phyloP scores from a whole-genome alignment of 2,888 invertebrate species.

The Oscheius myriophilus region DNA sequence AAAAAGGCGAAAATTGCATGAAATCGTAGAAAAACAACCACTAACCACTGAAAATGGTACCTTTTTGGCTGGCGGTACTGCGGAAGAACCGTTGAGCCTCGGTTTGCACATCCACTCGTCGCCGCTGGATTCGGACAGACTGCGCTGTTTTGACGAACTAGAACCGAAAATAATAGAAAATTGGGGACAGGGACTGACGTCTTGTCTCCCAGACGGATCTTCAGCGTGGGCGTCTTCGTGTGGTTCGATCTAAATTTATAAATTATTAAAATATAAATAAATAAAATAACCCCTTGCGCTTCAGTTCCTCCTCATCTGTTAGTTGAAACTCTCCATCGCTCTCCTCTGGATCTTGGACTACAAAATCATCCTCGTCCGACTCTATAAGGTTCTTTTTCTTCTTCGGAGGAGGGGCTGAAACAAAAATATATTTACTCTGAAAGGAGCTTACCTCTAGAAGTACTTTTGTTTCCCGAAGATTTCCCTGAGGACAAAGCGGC shows the following conservation, averaged over 20 bases:
- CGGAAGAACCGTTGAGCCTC: conserved; percentile 25
- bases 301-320: conserved; percentile 37
- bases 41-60: not conserved
- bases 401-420: not conserved
- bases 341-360: conserved; percentile 38
- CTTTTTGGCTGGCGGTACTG: not conserved
- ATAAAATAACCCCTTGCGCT: not conserved
- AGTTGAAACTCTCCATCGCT: conserved; percentile 38
- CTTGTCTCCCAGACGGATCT: conserved; percentile 2
- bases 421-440: not conserved
- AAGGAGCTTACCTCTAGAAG: not conserved
- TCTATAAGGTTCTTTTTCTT: conserved; percentile 6
- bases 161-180: not conserved
- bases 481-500: conserved; percentile 17
- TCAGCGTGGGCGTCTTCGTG: not conserved
- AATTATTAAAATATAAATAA: not conserved
- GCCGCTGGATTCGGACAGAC: conserved; percentile 47
- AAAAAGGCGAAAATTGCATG: too few species aligned
- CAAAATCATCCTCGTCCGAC: conserved; percentile 42
- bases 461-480: conserved; percentile 2
- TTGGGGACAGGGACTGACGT: not conserved
- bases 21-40: not conserved
- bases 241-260: not conserved
- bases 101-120: conserved; percentile 46
- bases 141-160: conserved; percentile 23